phyloP scores from a whole-genome alignment of 2,113 vertebrate genomes.

The Aspiorhynchus laticeps region DNA sequence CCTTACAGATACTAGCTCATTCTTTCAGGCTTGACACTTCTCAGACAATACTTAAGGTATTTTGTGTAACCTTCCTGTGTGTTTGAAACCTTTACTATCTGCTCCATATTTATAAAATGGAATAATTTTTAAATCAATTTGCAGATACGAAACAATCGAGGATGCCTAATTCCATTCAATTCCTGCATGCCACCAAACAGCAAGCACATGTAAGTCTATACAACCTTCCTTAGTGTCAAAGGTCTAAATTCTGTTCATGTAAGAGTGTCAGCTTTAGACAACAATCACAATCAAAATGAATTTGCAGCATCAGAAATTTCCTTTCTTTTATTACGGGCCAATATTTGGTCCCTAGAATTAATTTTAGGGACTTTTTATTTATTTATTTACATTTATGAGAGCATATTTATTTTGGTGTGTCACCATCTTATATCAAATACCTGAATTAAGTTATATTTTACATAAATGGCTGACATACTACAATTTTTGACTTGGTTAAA shows the following conservation, averaged over 20 bases:
- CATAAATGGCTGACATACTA: not conserved
- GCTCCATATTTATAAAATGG: not conserved
- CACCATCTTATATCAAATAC: not conserved
- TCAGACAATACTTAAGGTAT: conserved; percentile 70
- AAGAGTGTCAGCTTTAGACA: not conserved
- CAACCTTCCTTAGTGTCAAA: not conserved
- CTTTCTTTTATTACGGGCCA: not conserved
- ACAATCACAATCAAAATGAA: not conserved
- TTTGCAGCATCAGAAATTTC: not conserved
- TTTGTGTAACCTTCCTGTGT: not conserved
- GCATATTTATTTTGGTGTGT: not conserved
- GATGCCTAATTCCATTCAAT: conserved; percentile 74
- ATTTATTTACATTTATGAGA: not conserved
- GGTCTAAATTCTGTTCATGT: not conserved
- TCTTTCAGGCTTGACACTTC: conserved; percentile 67
- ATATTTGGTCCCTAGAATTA: not conserved
- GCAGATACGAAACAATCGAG: conserved; percentile 73
- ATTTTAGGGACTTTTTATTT: not conserved
- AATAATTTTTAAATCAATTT: conserved; percentile 23
- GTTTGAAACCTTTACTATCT: not conserved
- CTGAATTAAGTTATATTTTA: not conserved
- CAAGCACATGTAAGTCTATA: conserved; percentile 68
- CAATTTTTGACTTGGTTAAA: not conserved
- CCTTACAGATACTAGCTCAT: conserved; percentile 65
- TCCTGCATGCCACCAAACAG: conserved; percentile 67